These are phyloP conservation scores for Acestrorhynchus altus DNA, from an alignment of 2,797 vertebrate species.

Conservation along the genomic window DNA sequence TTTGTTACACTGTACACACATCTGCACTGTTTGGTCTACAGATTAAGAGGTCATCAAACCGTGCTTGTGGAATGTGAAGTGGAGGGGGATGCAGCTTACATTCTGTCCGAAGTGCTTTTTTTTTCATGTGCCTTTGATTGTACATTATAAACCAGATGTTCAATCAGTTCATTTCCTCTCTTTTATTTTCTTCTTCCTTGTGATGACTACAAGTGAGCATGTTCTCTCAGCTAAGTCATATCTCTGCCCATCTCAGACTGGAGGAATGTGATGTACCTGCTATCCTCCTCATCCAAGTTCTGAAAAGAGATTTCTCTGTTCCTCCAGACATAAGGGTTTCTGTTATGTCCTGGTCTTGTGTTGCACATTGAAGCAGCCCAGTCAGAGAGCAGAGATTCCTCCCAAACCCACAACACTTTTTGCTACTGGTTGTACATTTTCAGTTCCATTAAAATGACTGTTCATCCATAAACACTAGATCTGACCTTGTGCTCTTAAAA, in stretches of 20 bases:
- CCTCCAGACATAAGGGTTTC: neutral
- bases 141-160: slow-evolving; percentile 5
- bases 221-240: neutral
- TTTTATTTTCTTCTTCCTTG: neutral
- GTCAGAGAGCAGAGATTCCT: neutral
- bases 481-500: neutral
- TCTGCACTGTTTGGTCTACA: slow-evolving; percentile 31
- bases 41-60: slow-evolving; percentile 39
- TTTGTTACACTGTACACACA: slow-evolving; percentile 27
- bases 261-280: slow-evolving; percentile 8
- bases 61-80: slow-evolving; percentile 18
- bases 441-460: neutral
- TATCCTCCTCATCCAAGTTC: slow-evolving; percentile 3
- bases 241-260: slow-evolving; percentile 19
- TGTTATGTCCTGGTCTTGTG: neutral
- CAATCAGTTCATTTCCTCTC: neutral
- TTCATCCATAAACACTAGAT: neutral
- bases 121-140: neutral
- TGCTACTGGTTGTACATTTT: neutral
- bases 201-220: neutral
- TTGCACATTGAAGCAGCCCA: slow-evolving; percentile 15
- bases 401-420: neutral
- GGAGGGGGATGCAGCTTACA: neutral
- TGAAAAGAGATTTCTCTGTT: slow-evolving; percentile 4
- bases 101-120: neutral